Percentiles rank a stretch among this genome's conserved stretches.
These are phyloP conservation scores for Mustela lutreola DNA, from an alignment of 2,113 vertebrate species.

Conservation along the genomic window DNA sequence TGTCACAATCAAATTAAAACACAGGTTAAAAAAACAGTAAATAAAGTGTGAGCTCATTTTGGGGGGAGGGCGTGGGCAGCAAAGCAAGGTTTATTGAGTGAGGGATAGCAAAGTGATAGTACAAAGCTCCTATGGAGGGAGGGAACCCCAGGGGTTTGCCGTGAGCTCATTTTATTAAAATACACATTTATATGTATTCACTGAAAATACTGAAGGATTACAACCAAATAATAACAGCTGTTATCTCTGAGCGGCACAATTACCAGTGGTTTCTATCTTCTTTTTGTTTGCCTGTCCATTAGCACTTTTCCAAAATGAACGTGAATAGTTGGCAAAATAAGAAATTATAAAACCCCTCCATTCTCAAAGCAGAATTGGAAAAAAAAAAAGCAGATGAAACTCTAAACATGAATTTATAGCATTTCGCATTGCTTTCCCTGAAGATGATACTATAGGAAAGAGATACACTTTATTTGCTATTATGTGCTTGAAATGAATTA, in stretches of 20 bases:
- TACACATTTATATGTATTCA: neutral
- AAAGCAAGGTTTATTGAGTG: too few species aligned
- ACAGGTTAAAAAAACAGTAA: neutral
- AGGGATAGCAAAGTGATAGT: too few species aligned
- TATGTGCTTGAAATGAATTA: conserved; percentile 19
- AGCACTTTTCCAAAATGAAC: neutral
- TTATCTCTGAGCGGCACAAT: neutral
- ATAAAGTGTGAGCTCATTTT: neutral
- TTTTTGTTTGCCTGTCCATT: neutral
- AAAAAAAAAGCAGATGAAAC: neutral
- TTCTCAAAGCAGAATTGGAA: neutral
- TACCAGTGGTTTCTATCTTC: neutral
- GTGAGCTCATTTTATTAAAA: neutral
- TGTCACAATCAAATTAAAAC: neutral
- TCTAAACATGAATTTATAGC: neutral
- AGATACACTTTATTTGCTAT: neutral
- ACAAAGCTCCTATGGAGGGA: too few species aligned
- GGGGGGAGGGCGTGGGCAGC: too few species aligned
- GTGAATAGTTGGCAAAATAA: neutral
- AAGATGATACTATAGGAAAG: neutral
- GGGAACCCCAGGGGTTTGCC: too few species aligned
- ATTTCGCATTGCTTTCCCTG: neutral
- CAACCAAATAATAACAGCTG: neutral
- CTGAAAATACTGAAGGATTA: neutral
- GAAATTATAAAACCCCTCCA: neutral